Conservation (phyloP, 2,113 vertebrate species). For the Dinomys branickii region DNA sequence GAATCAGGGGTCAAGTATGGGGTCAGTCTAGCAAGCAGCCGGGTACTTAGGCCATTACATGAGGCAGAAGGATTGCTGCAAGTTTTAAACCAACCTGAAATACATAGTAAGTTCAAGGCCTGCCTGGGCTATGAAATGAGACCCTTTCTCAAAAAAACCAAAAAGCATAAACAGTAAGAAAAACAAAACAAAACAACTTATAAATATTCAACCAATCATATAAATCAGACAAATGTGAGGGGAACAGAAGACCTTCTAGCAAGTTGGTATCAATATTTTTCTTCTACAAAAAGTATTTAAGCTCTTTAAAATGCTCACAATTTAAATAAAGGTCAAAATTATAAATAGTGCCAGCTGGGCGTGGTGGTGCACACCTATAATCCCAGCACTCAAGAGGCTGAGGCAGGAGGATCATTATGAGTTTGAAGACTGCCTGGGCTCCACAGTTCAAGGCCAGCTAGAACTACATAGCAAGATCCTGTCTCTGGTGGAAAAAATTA, state of each 20-base stretch:
- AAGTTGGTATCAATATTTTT: not conserved
- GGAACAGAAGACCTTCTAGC: not conserved
- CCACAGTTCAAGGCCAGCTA: not conserved
- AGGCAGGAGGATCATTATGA: not conserved
- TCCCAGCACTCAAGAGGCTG: not conserved
- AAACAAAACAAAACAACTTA: not conserved
- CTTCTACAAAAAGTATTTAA: not conserved
- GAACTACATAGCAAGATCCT: not conserved
- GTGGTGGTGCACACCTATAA: not conserved
- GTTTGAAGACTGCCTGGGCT: not conserved
- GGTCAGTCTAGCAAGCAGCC: too few species aligned
- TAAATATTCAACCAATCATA: not conserved
- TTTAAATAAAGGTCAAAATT: constrained; percentile 18
- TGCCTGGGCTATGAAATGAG: too few species aligned
- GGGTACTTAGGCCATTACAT: too few species aligned
- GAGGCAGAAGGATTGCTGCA: too few species aligned
- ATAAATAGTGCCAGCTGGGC: not conserved
- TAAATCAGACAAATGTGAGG: not conserved
- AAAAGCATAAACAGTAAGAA: too few species aligned
- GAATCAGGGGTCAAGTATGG: too few species aligned
- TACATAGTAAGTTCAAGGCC: too few species aligned
- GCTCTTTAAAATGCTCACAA: constrained; percentile 28
- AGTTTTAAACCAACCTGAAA: too few species aligned
- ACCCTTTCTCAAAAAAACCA: too few species aligned
- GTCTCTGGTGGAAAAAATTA: not conserved